A percentile compares a stretch with the other conserved stretches of the same genome.
phyloP scores from a whole-genome alignment of 2,888 invertebrate species.

The Hydrotaea diabolus region DNA sequence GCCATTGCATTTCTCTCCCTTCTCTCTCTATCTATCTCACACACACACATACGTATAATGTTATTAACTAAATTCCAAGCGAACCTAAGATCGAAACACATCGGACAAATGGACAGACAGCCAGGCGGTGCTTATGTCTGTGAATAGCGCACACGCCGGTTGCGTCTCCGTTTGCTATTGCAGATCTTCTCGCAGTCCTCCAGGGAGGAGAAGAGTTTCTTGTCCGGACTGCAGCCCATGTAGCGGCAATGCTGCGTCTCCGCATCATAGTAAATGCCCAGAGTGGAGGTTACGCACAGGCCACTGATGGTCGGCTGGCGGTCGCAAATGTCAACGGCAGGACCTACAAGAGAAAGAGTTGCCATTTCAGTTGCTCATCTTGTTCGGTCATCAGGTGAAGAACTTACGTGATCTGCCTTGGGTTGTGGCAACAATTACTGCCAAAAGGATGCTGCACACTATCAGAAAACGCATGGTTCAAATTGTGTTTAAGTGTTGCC shows the following conservation, averaged over 20 bases:
- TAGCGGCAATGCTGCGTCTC: conserved; percentile 77
- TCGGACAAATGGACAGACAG: no score
- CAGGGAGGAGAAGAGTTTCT: conserved; percentile 73
- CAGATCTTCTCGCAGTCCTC: conserved; percentile 78
- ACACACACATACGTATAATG: not conserved
- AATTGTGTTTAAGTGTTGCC: not conserved
- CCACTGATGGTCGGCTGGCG: conserved; percentile 75
- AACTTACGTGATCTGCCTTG: conserved; percentile 43
- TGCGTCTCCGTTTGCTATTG: conserved; percentile 74
- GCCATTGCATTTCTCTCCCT: no score
- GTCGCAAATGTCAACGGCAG: conserved; percentile 73
- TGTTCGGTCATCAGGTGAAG: no score
- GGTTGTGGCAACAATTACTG: not conserved
- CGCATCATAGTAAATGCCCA: conserved; percentile 77
- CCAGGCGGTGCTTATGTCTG: conserved; percentile 26
- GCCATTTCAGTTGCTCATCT: not conserved
- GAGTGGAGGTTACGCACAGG: conserved; percentile 74
- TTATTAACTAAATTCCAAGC: not conserved
- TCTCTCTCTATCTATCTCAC: not conserved
- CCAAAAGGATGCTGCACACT: conserved; percentile 44
- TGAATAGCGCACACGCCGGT: conserved; percentile 62
- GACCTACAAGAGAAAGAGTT: conserved; percentile 67
- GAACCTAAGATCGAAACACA: not conserved
- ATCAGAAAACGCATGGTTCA: conserved; percentile 19
- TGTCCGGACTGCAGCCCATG: conserved; percentile 76